These are phyloP conservation scores for Henricia sp. DNA, from an alignment of 53 echinoderm and acorn worm genomes.

Conservation along the genomic window DNA sequence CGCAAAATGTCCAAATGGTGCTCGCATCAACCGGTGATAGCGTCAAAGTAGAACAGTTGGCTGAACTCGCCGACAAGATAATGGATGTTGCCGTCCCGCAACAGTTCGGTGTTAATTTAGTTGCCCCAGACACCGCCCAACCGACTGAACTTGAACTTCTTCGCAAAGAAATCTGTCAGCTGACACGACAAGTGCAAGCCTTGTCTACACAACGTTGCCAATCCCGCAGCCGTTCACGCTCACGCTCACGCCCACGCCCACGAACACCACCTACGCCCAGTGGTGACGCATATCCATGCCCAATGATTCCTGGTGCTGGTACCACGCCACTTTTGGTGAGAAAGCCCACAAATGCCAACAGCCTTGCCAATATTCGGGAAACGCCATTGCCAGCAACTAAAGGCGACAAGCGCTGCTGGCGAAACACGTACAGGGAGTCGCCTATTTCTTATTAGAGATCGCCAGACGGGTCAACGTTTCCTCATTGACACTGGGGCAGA, in stretches of 20 bases:
- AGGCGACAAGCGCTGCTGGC: too few species aligned
- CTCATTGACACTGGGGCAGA: constrained; percentile 10
- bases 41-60: neutral
- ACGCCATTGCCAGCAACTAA: too few species aligned
- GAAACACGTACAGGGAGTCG: too few species aligned
- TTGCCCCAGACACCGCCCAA: neutral
- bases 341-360: too few species aligned
- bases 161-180: neutral
- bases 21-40: neutral
- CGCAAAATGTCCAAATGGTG: neutral
- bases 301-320: too few species aligned
- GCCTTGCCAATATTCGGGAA: too few species aligned
- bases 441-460: too few species aligned
- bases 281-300: neutral
- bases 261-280: too few species aligned
- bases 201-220: neutral
- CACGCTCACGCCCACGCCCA: too few species aligned
- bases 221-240: neutral
- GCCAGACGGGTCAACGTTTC: neutral
- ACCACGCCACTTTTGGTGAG: too few species aligned
- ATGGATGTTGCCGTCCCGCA: neutral
- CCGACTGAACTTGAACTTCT: neutral
- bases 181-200: neutral
- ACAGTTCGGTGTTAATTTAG: neutral
- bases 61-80: neutral